Base-by-base conservation (phyloP, 2,888 invertebrate species). In the Andrena praecox region DNA sequence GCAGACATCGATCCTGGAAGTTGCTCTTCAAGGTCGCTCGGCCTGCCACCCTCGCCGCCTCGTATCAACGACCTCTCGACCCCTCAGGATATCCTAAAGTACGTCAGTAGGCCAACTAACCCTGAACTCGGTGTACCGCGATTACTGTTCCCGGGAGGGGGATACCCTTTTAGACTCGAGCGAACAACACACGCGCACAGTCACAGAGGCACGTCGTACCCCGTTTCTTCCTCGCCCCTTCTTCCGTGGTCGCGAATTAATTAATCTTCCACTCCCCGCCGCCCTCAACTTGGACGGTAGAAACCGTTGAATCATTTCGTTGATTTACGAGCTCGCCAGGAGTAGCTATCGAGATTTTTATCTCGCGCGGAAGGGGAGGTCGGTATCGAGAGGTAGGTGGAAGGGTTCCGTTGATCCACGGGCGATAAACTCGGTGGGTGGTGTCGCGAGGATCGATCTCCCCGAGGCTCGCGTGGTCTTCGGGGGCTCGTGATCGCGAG, bases 61-160 rank as follows among this genome's bases (percentile, higher is more conserved):
- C 88, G 92, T 92, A 92, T 91, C 93, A 93, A 93, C 92, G 91
- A 92, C 92, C 93, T 89, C 91, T 87, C 91, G 89, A 91, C 91
- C 91, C 93, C 89, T 86, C 84, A 76, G 79, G 82, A 89, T 88
- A 86, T 88, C 80, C 87, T 88, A 89, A 91, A 91, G 91, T 93
- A 90, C 93, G 93, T 90, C 92, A 93, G 91, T 92, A 91, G 92
- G 93, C 89, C 93, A 91, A 85, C 89, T 87, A 91, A 85, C 90
- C 87, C 87, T 87, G 85, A 86, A 86, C 87, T 87, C 86, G 72
- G 31, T 60, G 78, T 64, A 62, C 59, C 64, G 62, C 71, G 77
- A 77, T 78, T 63, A 70, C 68, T 6, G 64, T 52, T 73, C 77
- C 50, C 66, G 29, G 2, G 20, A 20, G 20, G 71, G 71, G 66